Base-by-base conservation (phyloP, 2,888 invertebrate species). In the Cosmopolites sordidus region DNA sequence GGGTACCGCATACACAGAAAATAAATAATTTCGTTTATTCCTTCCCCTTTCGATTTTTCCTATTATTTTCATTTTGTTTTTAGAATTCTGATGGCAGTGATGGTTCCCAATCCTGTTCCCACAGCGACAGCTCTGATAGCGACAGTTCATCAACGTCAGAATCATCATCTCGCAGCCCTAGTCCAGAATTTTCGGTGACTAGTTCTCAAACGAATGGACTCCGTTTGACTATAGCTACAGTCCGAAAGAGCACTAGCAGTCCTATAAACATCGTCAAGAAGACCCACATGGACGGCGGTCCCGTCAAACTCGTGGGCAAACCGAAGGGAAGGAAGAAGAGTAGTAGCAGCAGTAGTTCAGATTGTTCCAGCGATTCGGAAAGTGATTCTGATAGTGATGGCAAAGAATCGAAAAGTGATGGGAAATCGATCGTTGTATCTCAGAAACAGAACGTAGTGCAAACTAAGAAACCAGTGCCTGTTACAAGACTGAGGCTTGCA, bases 171-270 rank as follows among this genome's bases (percentile, higher is more conserved):
- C 60, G 69, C 8, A 70, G 71, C 48, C 69, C 71, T n/a, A 70
- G 72, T 33, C 73, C 73, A 6, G 81, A 81, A 64, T 83, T 83
- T 69, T 82, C 82, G 8, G 82, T 82, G 22, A 82, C 81, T 38
- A 81, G 79, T 54, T 78, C 74, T 2, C 74, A 81, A 69, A 81
- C 82, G 39, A 80, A 81, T 39, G 81, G 81, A 15, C 67, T 83
- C 47, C 79, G 82, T 57, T 74, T 83, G 44, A 83, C 81, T 63
- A 82, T 82, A 51, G 81, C 82, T 58, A 81, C 81, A 38, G 79
- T 82, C 56, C 79, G 58, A 18, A 58, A 58, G 44, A 55, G 37
- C 27, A 45, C 72, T 70, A 75, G 64, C 12, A 59, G 59, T n/a
- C 59, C 62, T 59, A 69, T 73, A 45, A 63, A 69, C 29, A 73